Evolutionary conservation across 2,888 invertebrate species (phyloP), one percentile per base, ranked within the genome.

Genomic region (Ennomos fuscantarius): DNA sequence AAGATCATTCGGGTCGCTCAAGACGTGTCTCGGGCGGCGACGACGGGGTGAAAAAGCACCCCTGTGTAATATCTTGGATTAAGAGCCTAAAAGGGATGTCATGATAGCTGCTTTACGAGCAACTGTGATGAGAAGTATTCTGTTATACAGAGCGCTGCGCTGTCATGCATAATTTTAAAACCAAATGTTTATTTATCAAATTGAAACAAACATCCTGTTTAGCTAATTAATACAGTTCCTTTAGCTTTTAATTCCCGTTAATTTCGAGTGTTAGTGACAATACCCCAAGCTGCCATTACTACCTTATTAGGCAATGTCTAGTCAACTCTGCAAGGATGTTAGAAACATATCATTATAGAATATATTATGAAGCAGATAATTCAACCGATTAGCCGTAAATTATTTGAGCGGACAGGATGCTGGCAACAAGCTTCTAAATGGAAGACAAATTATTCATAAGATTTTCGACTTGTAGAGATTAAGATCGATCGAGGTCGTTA

Each of bases 391-490:
- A 62, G 60, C 63, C 59, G 56, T 55, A 55, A 59, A 57, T 67
- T 55, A 68, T 65, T 60, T 58, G 56, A 49, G 54, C 41, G 31
- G 60, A 60, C 63, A 67, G 67, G 69, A 66, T 65, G 63, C 60
- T 61, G 44, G 60, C 50, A 54, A 61, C 61, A 65, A 67, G 56
- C 66, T 60, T 65, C 59, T 65, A 66, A 75, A 76, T 69, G 68
- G 70, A 72, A 76, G 78, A 76, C 74, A 78, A 73, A 76, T 78
- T 76, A 78, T 80, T 76, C 70, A 73, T 74, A 69, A 73, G 65
- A 76, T 77, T 79, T 81, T 77, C 61, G 72, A 77, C 63, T 68
- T 69, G 66, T 50, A 34, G 49, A 57, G 81, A 83, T 82, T 80
- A 72, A 65, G 70, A 80, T 79, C 76, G 44, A 65, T 70, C 72